Evolutionary conservation across 64 coral and sea anemone species (phyloP), one percentile per base, ranked within the genome.

Genomic region (Dendrophyllia cribrosa): DNA sequence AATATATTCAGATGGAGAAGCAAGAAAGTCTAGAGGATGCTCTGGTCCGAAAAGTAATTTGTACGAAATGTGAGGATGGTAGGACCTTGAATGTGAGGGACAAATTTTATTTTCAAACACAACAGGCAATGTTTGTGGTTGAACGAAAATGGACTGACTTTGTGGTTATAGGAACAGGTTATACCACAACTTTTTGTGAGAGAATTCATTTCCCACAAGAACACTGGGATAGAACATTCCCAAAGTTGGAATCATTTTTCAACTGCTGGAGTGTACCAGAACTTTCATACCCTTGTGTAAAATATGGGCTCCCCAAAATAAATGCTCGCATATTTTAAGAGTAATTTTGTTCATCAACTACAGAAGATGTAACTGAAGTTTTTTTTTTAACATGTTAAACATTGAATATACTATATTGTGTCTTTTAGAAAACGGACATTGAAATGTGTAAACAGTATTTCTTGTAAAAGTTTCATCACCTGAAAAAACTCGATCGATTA

Each of bases 251-350:
- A 71, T 68, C 65, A 56, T 91, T 91, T 73, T 91, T 74, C 83
- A 59, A 91, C 43, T 43, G 34, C 59, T 91, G 63, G 63, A 82
- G 82, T 91, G 89, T 72, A n/a, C 78, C 89, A 83, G 76, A 91
- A 66, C 89, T 91, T 51, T 44, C 43, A 44, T 91, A 91, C 50
- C 79, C 79, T 62, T 45, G 58, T 5, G 88, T 79, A 8, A 89
- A 89, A 45, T 78, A 78, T 78, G 88, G 88, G 66, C n/a, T 79
- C 66, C 88, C 88, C 59, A 89, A 78, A 63, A 19, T 78, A 48
- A 52, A 89, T 79, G 74, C 74, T 66, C 34, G 74, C 48, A 49
- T 45, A 64, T 5, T 89, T 89, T 78, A 76, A 65, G 46, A 88
- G 9, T 70, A 58, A 58, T 12, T 7, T 65, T 65, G 14, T 65